Evolutionary conservation across 2,888 invertebrate species (phyloP).

Genomic region (Ommatoiulus sabulosus): DNA sequence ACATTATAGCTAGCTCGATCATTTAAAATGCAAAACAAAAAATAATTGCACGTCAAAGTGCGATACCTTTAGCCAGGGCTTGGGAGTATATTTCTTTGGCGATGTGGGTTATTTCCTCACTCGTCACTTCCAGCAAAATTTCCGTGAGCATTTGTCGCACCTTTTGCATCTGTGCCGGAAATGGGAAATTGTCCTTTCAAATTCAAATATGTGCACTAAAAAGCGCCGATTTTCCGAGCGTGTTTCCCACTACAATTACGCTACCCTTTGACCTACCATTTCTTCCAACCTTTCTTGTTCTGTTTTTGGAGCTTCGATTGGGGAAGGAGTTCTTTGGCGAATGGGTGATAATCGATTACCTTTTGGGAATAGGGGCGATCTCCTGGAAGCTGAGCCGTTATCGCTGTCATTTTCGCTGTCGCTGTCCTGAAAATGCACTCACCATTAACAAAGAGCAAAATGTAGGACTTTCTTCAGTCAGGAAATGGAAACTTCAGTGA

Average conservation of each 20-base stretch:
- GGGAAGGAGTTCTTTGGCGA: constrained; percentile 63
- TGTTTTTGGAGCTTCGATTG: constrained; percentile 64
- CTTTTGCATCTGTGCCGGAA: constrained; percentile 76
- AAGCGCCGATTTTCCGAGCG: too few relatives aligned
- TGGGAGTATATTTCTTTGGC: constrained; percentile 87
- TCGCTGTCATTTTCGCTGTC: constrained; percentile 64
- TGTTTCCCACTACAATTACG: not conserved
- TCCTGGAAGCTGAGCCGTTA: constrained; percentile 52
- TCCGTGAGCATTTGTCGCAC: constrained; percentile 91
- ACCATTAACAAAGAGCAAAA: constrained; percentile 10
- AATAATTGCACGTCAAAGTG: not conserved
- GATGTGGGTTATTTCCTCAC: constrained; percentile 85
- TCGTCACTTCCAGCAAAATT: constrained; percentile 93
- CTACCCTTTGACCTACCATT: constrained; percentile 64
- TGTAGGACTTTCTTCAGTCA: not conserved
- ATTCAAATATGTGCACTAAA: too few relatives aligned
- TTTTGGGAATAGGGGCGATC: not conserved
- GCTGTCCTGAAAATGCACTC: constrained; percentile 59
- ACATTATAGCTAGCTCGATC: too few relatives aligned
- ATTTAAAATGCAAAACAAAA: too few relatives aligned
- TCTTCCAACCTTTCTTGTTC: constrained; percentile 67
- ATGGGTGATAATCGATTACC: constrained; percentile 52
- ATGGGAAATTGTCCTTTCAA: not conserved
- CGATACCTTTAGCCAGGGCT: constrained; percentile 67
- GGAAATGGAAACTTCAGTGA: not conserved